Evolutionary conservation across 2,888 invertebrate species (phyloP).

Genomic region (Drosophila robusta): DNA sequence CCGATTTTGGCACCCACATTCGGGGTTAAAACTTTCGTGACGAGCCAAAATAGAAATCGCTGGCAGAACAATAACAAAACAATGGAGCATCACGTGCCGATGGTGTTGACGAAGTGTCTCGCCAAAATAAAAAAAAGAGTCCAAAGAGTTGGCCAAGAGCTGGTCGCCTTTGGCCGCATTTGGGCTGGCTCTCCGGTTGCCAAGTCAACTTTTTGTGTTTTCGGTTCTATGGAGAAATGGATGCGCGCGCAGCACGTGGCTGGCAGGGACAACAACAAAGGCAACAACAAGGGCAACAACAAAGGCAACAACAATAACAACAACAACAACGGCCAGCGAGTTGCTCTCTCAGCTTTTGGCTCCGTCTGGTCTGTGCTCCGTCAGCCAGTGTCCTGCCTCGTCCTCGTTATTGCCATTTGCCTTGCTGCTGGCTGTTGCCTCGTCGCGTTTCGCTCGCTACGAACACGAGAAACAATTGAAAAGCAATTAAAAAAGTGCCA

Average conservation of each 20-base stretch:
- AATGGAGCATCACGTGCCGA: constrained; percentile 40
- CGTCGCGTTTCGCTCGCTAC: constrained; percentile 28
- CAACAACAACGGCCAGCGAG: constrained; percentile 4
- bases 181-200: constrained; percentile 42
- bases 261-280: constrained; percentile 61
- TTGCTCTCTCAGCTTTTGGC: constrained; percentile 39
- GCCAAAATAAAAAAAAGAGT: constrained; percentile 43
- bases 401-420: constrained; percentile 66
- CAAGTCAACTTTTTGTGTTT: constrained; percentile 33
- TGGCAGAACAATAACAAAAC: constrained; percentile 33
- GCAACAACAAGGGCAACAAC: constrained; percentile 13
- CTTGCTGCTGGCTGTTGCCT: constrained; percentile 52
- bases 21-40: constrained; percentile 52
- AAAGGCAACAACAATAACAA: constrained; percentile 31
- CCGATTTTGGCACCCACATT: constrained; percentile 22
- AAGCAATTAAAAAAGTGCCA: constrained; percentile 62
- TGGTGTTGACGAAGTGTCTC: constrained; percentile 64
- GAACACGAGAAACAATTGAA: constrained; percentile 39
- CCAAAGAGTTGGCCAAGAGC: constrained; percentile 19
- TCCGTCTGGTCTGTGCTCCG: constrained; percentile 50
- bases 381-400: constrained; percentile 56
- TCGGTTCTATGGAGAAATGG: constrained; percentile 60
- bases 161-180: background rate
- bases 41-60: constrained; percentile 55
- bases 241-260: constrained; percentile 85